These are phyloP conservation scores for Scortum barcoo DNA, from an alignment of 2,113 vertebrate genomes.

Conservation along the genomic window DNA sequence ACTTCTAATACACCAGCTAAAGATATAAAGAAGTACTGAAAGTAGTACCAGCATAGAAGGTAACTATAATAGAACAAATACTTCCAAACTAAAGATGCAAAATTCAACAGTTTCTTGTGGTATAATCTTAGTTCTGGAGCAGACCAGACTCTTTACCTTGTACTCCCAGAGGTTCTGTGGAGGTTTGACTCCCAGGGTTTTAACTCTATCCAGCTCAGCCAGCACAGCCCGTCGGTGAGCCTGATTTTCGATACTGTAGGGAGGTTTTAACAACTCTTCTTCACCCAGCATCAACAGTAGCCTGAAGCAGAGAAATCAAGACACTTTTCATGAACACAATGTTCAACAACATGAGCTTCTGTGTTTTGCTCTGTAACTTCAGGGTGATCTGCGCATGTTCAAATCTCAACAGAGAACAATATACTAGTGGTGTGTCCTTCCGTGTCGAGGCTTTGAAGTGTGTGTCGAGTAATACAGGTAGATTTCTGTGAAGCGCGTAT, in stretches of 20 bases:
- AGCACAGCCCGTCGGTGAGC: slow-evolving; percentile 90
- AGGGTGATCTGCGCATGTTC: background rate
- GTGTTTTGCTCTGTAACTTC: background rate
- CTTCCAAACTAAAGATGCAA: background rate
- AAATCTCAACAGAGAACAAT: background rate
- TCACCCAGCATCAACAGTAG: slow-evolving; percentile 90
- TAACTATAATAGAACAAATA: background rate
- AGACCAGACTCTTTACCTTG: slow-evolving; percentile 84
- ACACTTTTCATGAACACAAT: background rate
- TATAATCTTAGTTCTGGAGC: background rate
- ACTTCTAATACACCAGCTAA: background rate
- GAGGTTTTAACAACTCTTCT: slow-evolving; percentile 88
- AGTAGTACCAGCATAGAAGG: background rate
- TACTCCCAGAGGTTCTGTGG: slow-evolving; percentile 97
- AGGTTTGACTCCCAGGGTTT: slow-evolving; percentile 89
- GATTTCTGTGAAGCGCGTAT: too few species aligned
- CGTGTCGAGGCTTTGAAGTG: too few species aligned
- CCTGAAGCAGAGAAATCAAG: slow-evolving; percentile 77
- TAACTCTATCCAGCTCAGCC: slow-evolving; percentile 89
- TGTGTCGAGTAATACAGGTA: too few species aligned
- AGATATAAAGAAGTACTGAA: background rate
- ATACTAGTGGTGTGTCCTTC: too few species aligned
- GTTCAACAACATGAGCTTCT: background rate
- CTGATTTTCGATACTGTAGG: slow-evolving; percentile 88
- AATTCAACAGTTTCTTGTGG: background rate